Evolutionary conservation across 1,140 invertebrate genomes (phyloP).

Genomic region (Daktulosphaira vitifoliae): DNA sequence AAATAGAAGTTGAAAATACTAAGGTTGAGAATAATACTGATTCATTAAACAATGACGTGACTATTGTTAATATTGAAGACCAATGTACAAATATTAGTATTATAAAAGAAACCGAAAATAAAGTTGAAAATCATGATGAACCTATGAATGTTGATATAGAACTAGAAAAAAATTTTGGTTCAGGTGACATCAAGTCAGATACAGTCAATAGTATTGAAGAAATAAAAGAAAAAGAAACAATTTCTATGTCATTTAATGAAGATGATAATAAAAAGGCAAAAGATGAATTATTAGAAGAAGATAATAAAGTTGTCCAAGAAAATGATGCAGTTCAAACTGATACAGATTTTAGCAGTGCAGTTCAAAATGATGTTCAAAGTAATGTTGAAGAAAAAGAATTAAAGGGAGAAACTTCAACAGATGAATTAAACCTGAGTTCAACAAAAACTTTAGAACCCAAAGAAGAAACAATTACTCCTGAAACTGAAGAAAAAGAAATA

Average conservation of each 20-base stretch:
- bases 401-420: no score
- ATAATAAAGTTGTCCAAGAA: constrained; percentile 30
- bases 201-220: constrained; percentile 38
- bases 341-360: constrained; percentile 44
- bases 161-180: constrained; percentile 37
- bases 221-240: constrained; percentile 35
- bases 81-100: constrained; percentile 35
- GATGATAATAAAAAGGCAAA: constrained; percentile 28
- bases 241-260: no score
- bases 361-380: constrained; percentile 50
- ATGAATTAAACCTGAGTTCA: no score
- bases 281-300: neutral
- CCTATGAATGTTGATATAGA: constrained; percentile 38
- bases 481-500: neutral
- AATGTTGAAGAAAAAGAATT: constrained; percentile 40
- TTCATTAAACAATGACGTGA: constrained; percentile 33
- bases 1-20: constrained; percentile 29
- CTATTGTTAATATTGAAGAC: constrained; percentile 19
- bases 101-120: constrained; percentile 38
- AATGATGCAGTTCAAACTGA: constrained; percentile 23
- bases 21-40: constrained; percentile 32
- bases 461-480: constrained; percentile 4
- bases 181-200: constrained; percentile 36
- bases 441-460: constrained; percentile 35
- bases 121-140: constrained; percentile 31